Conservation (phyloP, 2,797 vertebrate species). For the Adelosebastes latens region DNA sequence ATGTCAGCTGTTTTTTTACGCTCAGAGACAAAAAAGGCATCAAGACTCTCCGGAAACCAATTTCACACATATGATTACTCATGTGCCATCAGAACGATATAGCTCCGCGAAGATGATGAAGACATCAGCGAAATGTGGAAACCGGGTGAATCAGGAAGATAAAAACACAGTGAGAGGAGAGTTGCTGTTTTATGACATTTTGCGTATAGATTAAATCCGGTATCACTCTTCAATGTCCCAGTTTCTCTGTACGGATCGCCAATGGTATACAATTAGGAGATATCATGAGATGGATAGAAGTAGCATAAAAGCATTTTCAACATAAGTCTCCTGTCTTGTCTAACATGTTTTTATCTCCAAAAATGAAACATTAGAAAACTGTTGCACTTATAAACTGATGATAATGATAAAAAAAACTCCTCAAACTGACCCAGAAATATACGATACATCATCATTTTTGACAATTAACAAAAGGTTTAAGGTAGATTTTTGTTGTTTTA, state of each 20-base stretch:
- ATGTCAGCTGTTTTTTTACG: not conserved
- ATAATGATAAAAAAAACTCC: not conserved
- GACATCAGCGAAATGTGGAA: conserved; percentile 9
- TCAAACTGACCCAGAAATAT: not conserved
- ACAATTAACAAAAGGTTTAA: no score
- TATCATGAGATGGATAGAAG: not conserved
- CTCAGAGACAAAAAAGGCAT: conserved; percentile 23
- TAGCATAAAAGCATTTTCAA: not conserved
- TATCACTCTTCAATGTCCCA: not conserved
- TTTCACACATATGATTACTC: conserved; percentile 42
- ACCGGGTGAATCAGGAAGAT: conserved; percentile 1
- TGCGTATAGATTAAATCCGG: not conserved
- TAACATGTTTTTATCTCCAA: not conserved
- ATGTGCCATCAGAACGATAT: not conserved
- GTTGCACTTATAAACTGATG: not conserved
- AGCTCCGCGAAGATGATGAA: not conserved
- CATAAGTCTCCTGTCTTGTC: not conserved
- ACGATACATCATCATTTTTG: accelerated
- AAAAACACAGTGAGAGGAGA: not conserved
- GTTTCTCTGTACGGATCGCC: not conserved
- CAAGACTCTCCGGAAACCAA: conserved; percentile 17
- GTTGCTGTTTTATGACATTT: not conserved
- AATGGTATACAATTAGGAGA: not conserved
- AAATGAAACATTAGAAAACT: not conserved
- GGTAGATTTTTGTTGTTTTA: no score